Conservation (phyloP, 2,797 vertebrate species). For the Dicrostonyx torquatus region DNA sequence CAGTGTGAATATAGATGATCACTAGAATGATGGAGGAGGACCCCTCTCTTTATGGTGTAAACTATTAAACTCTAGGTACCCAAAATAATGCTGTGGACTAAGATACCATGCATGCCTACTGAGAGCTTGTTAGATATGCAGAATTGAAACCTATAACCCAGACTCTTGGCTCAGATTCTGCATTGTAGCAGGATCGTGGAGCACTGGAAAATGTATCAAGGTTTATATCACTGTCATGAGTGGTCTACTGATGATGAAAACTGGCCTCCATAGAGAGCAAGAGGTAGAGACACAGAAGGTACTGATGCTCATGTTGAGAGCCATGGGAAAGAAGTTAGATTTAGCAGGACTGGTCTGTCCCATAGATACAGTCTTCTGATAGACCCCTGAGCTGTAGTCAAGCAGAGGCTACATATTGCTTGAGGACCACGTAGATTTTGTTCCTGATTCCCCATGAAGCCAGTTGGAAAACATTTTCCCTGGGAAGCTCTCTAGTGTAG, state of each 20-base stretch:
- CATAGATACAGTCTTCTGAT: fast-evolving
- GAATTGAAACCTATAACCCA: background rate
- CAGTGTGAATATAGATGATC: no score
- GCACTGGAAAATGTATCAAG: background rate
- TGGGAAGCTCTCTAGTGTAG: background rate
- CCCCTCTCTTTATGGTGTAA: background rate
- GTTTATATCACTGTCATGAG: background rate
- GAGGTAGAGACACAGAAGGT: background rate
- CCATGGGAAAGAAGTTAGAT: fast-evolving
- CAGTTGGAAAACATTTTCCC: background rate
- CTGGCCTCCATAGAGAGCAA: background rate
- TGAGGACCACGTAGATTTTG: background rate
- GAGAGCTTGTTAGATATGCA: background rate
- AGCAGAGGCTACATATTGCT: no score
- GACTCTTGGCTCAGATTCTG: background rate
- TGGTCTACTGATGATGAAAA: background rate
- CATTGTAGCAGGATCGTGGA: background rate
- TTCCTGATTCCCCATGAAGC: background rate
- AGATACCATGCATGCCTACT: no score
- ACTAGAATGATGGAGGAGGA: background rate
- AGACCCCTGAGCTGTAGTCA: background rate
- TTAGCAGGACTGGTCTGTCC: fast-evolving
- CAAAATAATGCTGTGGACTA: background rate
- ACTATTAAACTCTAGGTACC: background rate
- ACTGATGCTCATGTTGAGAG: background rate